These are phyloP conservation scores for Ctenicera cuprea DNA, from an alignment of 2,888 invertebrate genomes.

Conservation along the genomic window DNA sequence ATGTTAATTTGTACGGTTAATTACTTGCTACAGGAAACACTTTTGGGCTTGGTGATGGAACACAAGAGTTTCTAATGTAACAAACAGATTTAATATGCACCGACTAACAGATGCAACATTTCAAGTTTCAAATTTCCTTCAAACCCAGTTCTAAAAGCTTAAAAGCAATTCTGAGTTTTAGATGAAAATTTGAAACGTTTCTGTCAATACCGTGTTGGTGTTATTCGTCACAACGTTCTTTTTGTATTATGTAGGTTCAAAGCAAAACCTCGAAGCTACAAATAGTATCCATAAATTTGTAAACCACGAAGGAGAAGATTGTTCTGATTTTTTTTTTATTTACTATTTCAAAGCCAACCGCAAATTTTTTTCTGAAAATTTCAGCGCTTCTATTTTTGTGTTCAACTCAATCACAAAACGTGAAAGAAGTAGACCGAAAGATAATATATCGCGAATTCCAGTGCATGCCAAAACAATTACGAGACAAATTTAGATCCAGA, in stretches of 20 bases:
- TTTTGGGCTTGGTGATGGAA: no score
- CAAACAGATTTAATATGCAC: neutral
- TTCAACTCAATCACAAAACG: no score
- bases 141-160: neutral
- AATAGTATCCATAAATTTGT: conserved; percentile 20
- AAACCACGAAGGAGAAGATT: neutral
- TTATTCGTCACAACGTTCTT: conserved; percentile 13
- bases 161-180: neutral
- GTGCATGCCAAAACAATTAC: conserved; percentile 21
- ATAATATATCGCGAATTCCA: conserved; percentile 12
- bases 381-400: no score
- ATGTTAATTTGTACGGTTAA: no score
- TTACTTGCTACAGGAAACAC: no score
- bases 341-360: no score
- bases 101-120: neutral
- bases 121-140: neutral
- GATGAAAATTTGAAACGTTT: conserved; percentile 23
- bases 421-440: neutral
- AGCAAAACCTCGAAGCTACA: conserved; percentile 1
- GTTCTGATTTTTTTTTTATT: neutral
- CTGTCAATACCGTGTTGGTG: conserved; percentile 23
- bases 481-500: neutral
- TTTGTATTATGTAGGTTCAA: conserved; percentile 10
- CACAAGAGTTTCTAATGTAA: no score
- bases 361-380: no score